phyloP scores from a whole-genome alignment of 2,113 vertebrate genomes.

The Poecile atricapillus region DNA sequence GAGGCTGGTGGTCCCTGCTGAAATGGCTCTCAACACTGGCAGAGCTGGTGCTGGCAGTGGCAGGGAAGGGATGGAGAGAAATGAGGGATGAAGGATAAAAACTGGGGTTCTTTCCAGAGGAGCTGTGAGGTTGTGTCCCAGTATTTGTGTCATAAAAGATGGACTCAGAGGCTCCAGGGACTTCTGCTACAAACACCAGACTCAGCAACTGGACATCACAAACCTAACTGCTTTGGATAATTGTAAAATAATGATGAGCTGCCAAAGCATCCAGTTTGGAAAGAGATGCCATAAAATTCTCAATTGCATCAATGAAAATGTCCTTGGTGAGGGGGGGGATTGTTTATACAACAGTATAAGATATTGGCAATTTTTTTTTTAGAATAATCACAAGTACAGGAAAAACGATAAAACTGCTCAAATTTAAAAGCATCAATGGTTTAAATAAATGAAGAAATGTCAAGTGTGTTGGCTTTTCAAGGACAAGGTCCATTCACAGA shows the following conservation, averaged over 20 bases:
- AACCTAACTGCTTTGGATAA: background rate
- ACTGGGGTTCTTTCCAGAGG: background rate
- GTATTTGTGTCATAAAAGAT: rapidly evolving
- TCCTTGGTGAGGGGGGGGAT: background rate
- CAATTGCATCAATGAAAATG: background rate
- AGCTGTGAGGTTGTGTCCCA: background rate
- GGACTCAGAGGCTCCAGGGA: background rate
- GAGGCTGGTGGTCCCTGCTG: background rate
- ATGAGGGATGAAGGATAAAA: background rate
- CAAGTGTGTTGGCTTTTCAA: background rate
- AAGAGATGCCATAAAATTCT: background rate
- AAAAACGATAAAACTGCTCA: background rate
- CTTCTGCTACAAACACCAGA: background rate
- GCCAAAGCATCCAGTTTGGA: background rate
- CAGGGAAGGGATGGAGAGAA: background rate
- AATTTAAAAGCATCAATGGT: background rate
- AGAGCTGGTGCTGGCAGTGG: background rate
- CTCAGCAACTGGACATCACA: background rate
- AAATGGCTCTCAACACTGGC: background rate
- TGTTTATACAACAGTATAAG: background rate
- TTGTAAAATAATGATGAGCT: background rate
- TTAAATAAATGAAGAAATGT: background rate
- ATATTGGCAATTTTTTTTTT: background rate
- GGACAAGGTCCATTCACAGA: background rate
- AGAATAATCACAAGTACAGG: background rate